Base-by-base conservation (phyloP, 2,113 vertebrate genomes). In the Barnardius zonarius region DNA sequence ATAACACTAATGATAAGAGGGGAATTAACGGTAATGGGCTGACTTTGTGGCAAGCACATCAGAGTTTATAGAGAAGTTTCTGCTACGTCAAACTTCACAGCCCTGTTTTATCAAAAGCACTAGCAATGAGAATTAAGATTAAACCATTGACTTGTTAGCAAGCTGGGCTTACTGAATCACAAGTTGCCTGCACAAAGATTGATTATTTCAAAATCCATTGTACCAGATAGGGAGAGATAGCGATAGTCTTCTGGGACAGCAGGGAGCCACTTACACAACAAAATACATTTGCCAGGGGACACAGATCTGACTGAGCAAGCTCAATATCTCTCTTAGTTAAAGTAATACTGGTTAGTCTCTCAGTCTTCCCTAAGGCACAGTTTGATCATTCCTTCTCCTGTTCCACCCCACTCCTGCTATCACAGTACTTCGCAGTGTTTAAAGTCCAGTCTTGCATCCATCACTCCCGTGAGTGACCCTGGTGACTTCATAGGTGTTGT, bases 1-100 rank as follows among this genome's bases (percentile, higher is more conserved):
- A 93, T 95, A 96, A 97, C 93, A 95, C 44, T 92, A 96, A 94
- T 74, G 74, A 90, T 88, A 94, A 96, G 94, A 85, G 74, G 70
- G 69, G 59, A 85, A 97, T 93, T 96, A 88, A 97, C 18, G 19
- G 92, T 95, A 97, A 95, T 84, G 88, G 93, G 83, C 33, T 94
- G 93, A 90, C 82, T 96, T 96, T 81, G 75, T 94, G 93, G 95
- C 72, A 95, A 97, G 93, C 68, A 94, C 94, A 97, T 95, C 86
- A 79, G 92, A 96, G 92, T 92, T 89, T 92, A 90, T 5, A 61
- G 92, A 88, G 90, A 94, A 96, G 72, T 95, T 84, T 91, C 83
- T 83, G 77, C 55, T 23, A 51, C 37, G 37, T 76, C 86, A 86
- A 96, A 94, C 85, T 93, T 91, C 41, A 96, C 54, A 93, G 91